Evolutionary conservation across 2,113 vertebrate species (phyloP), one percentile per base, ranked within the genome.

Genomic region (Tenrec ecaudatus): DNA sequence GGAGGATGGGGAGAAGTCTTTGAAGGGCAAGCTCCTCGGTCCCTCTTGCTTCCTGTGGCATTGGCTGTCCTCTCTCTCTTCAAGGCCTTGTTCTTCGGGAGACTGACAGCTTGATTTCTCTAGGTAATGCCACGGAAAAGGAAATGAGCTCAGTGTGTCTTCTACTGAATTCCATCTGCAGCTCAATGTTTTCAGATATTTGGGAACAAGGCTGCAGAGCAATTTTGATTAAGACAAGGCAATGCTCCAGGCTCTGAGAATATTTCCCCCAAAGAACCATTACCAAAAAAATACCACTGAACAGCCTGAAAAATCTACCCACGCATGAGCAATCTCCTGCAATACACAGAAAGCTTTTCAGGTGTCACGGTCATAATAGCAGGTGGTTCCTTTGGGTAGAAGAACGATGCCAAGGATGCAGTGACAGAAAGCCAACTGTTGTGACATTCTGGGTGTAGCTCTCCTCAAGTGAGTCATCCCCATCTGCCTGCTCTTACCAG

Each of bases 111-210:
- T 97, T 96, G 91, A 68, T 88, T 96, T 96, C 95, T 93, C 93
- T 40, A 97, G 96, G 95, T 94, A 95, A 86, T 81, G 96, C 95
- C 94, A 92, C 94, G 6, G 81, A 1, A 92, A 36, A 98, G 97
- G 95, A 97, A 97, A 97, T 94, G 88, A 97, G 95, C 96, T 90
- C 95, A 97, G 83, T 96, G 40, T 95, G 96, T 62, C 94, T 97
- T 95, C 64, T 40, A 27, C 93, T 95, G 95, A 23, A 85, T 96
- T 96, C 97, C 98, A 98, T 94, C 97, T 98, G 96, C 95, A 60
- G 25, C 94, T 90, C 95, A 96, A 0, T 71, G 16, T 90, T 87
- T 78, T 88, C 0, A 96, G 89, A 83, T 93, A 94, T 40, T 10
- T 19, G 85, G 64, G 96, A 83, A 89, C 93, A 96, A 96, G 33